A percentile compares a stretch with the other conserved stretches of the same genome.
These are phyloP conservation scores for Hyppa rectilinea DNA, from an alignment of 2,888 invertebrate species.

Conservation along the genomic window DNA sequence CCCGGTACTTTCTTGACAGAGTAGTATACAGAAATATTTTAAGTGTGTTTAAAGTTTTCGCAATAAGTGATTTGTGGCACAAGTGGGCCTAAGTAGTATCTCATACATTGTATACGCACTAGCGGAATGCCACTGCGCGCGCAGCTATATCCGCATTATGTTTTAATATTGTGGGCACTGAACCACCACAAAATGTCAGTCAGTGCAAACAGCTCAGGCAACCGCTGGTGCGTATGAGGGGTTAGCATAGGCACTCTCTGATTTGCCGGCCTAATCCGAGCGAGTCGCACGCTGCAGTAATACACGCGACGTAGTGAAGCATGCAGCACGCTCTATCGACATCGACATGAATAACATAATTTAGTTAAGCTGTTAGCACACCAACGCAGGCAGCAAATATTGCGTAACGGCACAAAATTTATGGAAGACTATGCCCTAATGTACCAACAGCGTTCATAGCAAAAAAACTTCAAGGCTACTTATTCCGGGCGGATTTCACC, in stretches of 20 bases:
- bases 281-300: not conserved
- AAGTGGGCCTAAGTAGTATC: not conserved
- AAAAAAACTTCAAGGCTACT: constrained; percentile 5
- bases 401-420: constrained; percentile 7
- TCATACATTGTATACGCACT: not conserved
- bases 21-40: not conserved
- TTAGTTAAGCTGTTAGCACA: constrained; percentile 32
- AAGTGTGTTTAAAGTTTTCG: not conserved
- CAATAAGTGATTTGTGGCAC: not conserved
- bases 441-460: constrained; percentile 30
- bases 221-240: not conserved
- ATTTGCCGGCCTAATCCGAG: not conserved
- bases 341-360: constrained; percentile 6
- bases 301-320: constrained; percentile 4
- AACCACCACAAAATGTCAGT: not conserved
- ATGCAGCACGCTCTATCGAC: constrained; percentile 22
- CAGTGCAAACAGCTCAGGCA: not conserved
- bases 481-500: too few relatives aligned
- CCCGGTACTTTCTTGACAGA: too few relatives aligned
- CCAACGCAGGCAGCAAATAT: constrained; percentile 22
- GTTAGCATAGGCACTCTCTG: not conserved
- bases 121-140: too few relatives aligned
- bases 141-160: not conserved
- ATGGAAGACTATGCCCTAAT: not conserved
- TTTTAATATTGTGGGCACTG: not conserved